phyloP scores from a whole-genome alignment of 2,797 vertebrate genomes.

The Thunnus albacares region DNA sequence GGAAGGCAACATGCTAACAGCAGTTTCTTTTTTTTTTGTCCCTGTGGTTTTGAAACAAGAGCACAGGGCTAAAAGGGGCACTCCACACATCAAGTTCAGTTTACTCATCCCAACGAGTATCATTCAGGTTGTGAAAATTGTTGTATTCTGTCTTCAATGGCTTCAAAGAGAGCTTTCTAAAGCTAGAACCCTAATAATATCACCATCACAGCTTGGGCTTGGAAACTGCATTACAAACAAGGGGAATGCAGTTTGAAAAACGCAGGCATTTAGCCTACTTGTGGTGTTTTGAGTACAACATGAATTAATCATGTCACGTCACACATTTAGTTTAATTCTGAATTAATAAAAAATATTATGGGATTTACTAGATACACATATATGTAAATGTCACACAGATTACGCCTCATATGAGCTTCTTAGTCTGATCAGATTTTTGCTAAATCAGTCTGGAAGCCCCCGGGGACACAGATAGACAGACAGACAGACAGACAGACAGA shows the following conservation, averaged over 20 bases:
- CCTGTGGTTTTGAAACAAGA: background rate
- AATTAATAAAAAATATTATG: constrained; percentile 79
- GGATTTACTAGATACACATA: constrained; percentile 78
- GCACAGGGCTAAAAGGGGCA: background rate
- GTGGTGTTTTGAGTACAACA: constrained; percentile 36
- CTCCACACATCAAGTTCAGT: background rate
- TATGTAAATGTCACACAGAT: constrained; percentile 84
- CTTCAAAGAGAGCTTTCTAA: too few relatives aligned
- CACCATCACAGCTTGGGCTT: too few relatives aligned
- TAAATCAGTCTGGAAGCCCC: constrained; percentile 75
- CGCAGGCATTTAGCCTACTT: background rate
- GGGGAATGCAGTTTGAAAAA: background rate
- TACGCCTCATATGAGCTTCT: constrained; percentile 78
- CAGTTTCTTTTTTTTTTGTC: too few relatives aligned
- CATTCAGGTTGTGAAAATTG: too few relatives aligned
- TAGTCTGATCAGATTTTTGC: constrained; percentile 81
- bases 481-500: constrained; percentile 21
- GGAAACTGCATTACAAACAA: too few relatives aligned
- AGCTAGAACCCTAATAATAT: too few relatives aligned
- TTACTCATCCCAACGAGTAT: background rate
- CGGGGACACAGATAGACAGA: constrained; percentile 2
- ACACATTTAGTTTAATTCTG: constrained; percentile 75
- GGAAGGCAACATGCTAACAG: too few relatives aligned
- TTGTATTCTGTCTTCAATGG: too few relatives aligned
- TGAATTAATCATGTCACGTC: constrained; percentile 56